Percentiles rank a stretch among this genome's conserved stretches.
Evolutionary conservation across 2,888 invertebrate genomes (phyloP).

Genomic region (Philereme transversata): DNA sequence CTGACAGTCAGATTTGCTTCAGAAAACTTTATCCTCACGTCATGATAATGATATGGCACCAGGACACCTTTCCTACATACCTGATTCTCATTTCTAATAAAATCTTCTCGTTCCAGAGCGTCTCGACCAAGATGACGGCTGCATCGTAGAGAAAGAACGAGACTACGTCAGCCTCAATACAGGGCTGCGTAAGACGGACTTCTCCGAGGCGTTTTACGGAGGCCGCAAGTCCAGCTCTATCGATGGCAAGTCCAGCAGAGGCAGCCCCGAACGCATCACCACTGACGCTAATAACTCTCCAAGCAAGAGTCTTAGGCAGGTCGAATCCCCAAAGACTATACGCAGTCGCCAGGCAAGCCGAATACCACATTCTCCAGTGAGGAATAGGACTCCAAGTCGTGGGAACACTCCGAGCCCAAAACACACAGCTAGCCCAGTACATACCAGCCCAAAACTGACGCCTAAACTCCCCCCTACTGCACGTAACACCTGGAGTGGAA

Average conservation of each 20-base stretch:
- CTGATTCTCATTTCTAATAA: background rate
- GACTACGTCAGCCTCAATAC: slow-evolving; percentile 87
- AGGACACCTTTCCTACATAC: background rate
- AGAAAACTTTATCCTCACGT: too few relatives aligned
- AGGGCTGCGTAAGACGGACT: slow-evolving; percentile 88
- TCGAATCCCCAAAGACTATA: slow-evolving; percentile 69
- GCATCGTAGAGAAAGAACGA: slow-evolving; percentile 69
- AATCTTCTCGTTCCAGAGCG: slow-evolving; percentile 77
- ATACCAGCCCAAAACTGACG: slow-evolving; percentile 73
- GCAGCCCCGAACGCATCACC: slow-evolving; percentile 73
- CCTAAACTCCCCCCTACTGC: slow-evolving; percentile 74
- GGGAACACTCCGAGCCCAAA: slow-evolving; percentile 78
- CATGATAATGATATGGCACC: too few relatives aligned
- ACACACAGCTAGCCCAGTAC: slow-evolving; percentile 60
- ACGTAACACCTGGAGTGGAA: slow-evolving; percentile 90
- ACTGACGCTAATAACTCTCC: slow-evolving; percentile 72
- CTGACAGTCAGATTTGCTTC: too few relatives aligned
- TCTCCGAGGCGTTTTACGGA: slow-evolving; percentile 85
- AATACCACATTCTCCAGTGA: slow-evolving; percentile 76
- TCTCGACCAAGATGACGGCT: slow-evolving; percentile 83
- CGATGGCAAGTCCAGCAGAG: slow-evolving; percentile 69
- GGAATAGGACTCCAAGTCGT: slow-evolving; percentile 63
- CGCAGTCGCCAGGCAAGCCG: slow-evolving; percentile 74
- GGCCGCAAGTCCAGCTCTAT: slow-evolving; percentile 74
- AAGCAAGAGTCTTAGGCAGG: slow-evolving; percentile 67